A percentile compares a stretch with the other conserved stretches of the same genome.
These are phyloP conservation scores for Threskiornis aethiopicus DNA, from an alignment of 2,797 vertebrate genomes.

Conservation along the genomic window DNA sequence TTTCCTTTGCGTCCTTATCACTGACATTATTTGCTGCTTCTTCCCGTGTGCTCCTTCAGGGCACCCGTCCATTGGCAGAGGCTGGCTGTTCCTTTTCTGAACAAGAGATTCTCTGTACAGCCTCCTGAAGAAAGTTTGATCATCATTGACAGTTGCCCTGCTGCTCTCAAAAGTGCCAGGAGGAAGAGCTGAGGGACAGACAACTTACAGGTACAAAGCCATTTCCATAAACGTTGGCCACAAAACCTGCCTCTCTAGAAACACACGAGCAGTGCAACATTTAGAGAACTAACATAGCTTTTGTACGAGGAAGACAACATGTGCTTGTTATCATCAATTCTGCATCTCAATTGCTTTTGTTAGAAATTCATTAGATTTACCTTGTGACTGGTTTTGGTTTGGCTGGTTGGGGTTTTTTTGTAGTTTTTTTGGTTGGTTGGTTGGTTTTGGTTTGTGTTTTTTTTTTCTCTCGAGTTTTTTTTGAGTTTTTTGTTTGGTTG, in stretches of 20 bases:
- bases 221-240: not conserved
- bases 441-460: not conserved
- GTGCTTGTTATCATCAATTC: not conserved
- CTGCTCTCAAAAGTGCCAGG: not conserved
- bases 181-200: not conserved
- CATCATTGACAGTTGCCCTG: not conserved
- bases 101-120: accelerated
- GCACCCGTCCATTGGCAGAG: not conserved
- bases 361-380: not conserved
- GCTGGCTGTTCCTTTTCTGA: not conserved
- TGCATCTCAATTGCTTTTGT: not conserved
- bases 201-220: not conserved
- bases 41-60: not conserved
- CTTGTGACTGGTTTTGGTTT: not conserved
- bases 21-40: not conserved
- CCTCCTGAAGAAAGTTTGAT: not conserved
- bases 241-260: not conserved
- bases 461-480: too few relatives aligned
- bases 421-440: too few relatives aligned
- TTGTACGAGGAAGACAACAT: accelerated
- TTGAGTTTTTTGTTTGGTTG: too few relatives aligned
- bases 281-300: not conserved
- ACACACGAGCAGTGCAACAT: accelerated
- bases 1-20: not conserved
- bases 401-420: not conserved